Evolutionary conservation across 2,797 vertebrate genomes (phyloP).

Genomic region (Eulemur albifrons): DNA sequence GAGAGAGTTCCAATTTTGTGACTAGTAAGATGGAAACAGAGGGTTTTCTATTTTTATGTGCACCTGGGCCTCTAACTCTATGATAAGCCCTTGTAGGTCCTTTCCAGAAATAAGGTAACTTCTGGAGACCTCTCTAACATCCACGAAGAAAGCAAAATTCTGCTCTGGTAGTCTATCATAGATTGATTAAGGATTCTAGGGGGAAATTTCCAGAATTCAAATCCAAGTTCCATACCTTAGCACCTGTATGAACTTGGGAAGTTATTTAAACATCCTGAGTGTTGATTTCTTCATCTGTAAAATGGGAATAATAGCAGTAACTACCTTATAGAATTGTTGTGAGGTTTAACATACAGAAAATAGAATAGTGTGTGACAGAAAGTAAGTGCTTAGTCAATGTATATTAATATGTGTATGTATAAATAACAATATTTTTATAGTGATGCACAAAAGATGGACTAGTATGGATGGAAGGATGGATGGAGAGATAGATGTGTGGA

Average conservation of each 20-base stretch:
- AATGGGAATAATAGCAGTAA: background rate
- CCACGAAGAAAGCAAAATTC: background rate
- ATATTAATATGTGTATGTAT: background rate
- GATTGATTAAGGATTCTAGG: background rate
- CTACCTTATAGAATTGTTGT: background rate
- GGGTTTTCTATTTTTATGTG: background rate
- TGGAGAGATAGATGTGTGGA: background rate
- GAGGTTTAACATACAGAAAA: background rate
- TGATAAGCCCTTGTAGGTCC: background rate
- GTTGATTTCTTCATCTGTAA: constrained; percentile 30
- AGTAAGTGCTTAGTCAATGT: background rate
- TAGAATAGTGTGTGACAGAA: background rate
- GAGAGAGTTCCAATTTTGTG: background rate
- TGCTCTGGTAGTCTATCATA: background rate
- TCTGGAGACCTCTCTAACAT: background rate
- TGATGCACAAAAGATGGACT: background rate
- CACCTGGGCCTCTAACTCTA: background rate
- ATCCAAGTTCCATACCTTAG: background rate
- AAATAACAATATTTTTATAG: background rate
- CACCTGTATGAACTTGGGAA: background rate
- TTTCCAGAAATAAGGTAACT: background rate
- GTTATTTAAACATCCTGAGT: background rate
- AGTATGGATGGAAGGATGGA: background rate
- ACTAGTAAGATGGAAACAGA: background rate
- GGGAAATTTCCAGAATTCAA: background rate